A percentile compares a stretch with the other conserved stretches of the same genome.
phyloP scores from a whole-genome alignment of 2,113 vertebrate species.

The Taxidea taxus region DNA sequence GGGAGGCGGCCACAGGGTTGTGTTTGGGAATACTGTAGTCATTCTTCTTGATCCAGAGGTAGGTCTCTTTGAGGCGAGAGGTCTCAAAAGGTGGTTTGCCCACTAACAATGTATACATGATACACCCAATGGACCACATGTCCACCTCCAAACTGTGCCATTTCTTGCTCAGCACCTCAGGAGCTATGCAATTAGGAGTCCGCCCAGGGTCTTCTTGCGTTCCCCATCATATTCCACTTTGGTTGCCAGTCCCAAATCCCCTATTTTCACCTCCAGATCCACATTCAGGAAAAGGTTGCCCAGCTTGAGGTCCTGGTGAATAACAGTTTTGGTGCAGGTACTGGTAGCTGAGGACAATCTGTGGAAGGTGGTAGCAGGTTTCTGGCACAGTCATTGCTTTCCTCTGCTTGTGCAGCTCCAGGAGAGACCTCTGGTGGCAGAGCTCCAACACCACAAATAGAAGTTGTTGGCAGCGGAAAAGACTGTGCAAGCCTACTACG shows the following conservation, averaged over 20 bases:
- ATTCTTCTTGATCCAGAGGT: too few relatives aligned
- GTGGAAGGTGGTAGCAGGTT: conserved; percentile 94
- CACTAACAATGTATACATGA: conserved; percentile 85
- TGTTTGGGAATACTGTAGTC: too few relatives aligned
- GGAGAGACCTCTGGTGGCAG: conserved; percentile 93
- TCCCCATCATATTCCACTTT: conserved; percentile 96
- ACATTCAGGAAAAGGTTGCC: conserved; percentile 98
- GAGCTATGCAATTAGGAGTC: conserved; percentile 99
- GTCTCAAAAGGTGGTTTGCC: too few relatives aligned
- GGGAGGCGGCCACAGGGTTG: too few relatives aligned
- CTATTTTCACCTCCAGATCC: conserved; percentile 98
- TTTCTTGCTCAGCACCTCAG: conserved; percentile 96
- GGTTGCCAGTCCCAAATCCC: conserved; percentile 97
- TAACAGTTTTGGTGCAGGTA: conserved; percentile 94
- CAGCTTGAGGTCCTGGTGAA: conserved; percentile 97
- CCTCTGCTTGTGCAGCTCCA: conserved; percentile 96
- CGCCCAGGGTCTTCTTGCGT: conserved; percentile 97
- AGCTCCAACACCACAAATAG: conserved; percentile 95
- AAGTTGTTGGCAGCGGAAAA: conserved; percentile 96
- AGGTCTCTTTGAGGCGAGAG: too few relatives aligned
- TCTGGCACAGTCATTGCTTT: conserved; percentile 96
- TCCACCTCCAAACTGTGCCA: conserved; percentile 99
- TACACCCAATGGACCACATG: conserved; percentile 96
- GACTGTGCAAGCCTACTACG: conserved; percentile 94
- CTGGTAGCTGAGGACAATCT: conserved; percentile 93